A percentile compares a stretch with the other conserved stretches of the same genome.
phyloP scores from a whole-genome alignment of 2,888 invertebrate species.

The Trachelus iudaicus region DNA sequence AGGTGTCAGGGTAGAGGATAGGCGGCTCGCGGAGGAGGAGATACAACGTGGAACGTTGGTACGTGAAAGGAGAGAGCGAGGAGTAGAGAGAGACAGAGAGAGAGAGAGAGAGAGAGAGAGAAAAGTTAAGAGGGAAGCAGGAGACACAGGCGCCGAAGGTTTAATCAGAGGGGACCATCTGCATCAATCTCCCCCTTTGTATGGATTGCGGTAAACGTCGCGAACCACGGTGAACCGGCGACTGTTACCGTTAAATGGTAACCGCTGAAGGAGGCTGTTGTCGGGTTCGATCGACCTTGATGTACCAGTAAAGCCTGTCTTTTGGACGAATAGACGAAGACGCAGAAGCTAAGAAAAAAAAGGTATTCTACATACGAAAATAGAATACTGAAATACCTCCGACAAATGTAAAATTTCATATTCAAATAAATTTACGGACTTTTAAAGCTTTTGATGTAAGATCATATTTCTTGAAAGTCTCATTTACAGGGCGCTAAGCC shows the following conservation, averaged over 20 bases:
- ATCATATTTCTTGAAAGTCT: neutral
- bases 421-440: neutral
- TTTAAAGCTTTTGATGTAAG: neutral
- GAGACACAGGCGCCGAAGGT: slow-evolving; percentile 40
- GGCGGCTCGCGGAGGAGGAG: slow-evolving; percentile 14
- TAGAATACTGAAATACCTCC: neutral
- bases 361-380: neutral
- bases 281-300: slow-evolving; percentile 1
- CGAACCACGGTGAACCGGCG: neutral
- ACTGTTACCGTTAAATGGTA: neutral
- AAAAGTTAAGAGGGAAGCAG: slow-evolving; percentile 17
- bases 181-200: slow-evolving; percentile 8
- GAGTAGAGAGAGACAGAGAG: slow-evolving; percentile 5
- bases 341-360: neutral
- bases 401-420: neutral
- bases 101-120: slow-evolving; percentile 9
- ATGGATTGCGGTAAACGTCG: slow-evolving; percentile 6
- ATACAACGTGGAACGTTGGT: neutral
- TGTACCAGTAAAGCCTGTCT: neutral
- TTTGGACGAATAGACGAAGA: neutral
- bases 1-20: slow-evolving; percentile 12
- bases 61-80: slow-evolving; percentile 16
- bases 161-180: slow-evolving; percentile 43
- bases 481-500: neutral
- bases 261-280: neutral